Conservation (phyloP, 1,140 invertebrate genomes). For the Bombus waltoni region DNA sequence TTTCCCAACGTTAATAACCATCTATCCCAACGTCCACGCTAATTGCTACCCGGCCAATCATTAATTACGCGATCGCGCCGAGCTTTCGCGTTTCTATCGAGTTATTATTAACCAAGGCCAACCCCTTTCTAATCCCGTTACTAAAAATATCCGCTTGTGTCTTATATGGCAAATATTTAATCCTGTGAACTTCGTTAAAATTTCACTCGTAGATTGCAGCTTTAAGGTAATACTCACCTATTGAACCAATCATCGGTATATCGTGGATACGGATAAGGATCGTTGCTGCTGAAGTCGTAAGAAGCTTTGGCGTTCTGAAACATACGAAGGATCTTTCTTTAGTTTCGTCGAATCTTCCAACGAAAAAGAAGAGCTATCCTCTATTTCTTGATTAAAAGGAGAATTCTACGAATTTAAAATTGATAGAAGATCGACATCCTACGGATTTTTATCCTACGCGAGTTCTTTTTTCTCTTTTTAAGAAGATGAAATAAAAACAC, state of each 20-base stretch:
- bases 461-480: not conserved
- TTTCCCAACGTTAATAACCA: constrained; percentile 5
- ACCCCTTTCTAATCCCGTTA: constrained; percentile 3
- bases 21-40: not conserved
- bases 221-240: constrained; percentile 86
- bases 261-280: constrained; percentile 97
- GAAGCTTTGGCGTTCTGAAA: constrained; percentile 97
- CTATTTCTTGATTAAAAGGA: not conserved
- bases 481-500: not conserved
- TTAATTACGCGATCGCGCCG: constrained; percentile 10
- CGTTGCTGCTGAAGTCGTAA: constrained; percentile 99
- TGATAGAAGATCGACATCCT: not conserved
- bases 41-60: constrained; percentile 1
- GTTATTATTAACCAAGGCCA: not conserved
- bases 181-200: not conserved
- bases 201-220: not conserved
- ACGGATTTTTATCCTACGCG: not conserved
- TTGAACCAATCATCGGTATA: constrained; percentile 99
- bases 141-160: not conserved
- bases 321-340: constrained; percentile 5
- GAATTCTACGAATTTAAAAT: no score
- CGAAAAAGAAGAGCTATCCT: not conserved
- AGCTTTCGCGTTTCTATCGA: not conserved
- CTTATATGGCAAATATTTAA: not conserved
- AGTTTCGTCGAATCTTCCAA: not conserved